Evolutionary conservation across 2,113 vertebrate genomes (phyloP).

Genomic region (Murina feae): DNA sequence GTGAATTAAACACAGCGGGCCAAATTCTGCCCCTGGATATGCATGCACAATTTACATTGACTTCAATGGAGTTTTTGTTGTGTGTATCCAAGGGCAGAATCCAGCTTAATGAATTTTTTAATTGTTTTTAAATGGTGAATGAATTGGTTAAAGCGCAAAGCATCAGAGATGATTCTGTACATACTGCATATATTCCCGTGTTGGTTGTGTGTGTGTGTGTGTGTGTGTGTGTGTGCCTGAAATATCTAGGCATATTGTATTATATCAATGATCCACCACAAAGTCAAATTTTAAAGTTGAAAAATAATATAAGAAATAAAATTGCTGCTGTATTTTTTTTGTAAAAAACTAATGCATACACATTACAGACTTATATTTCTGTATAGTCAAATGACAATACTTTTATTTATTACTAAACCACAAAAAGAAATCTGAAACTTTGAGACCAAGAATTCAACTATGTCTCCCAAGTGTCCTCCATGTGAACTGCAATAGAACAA

Average conservation of each 20-base stretch:
- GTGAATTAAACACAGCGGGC: constrained; percentile 83
- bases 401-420: constrained; percentile 22
- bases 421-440: constrained; percentile 12
- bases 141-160: constrained; percentile 79
- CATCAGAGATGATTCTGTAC: constrained; percentile 60
- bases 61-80: constrained; percentile 82
- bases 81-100: constrained; percentile 77
- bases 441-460: neutral
- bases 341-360: neutral
- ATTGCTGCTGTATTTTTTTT: neutral
- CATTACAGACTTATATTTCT: neutral
- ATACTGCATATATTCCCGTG: constrained; percentile 59
- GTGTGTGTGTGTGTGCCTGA: constrained; percentile 39
- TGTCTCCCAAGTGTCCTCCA: neutral
- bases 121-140: constrained; percentile 82
- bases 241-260: constrained; percentile 31
- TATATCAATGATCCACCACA: constrained; percentile 7
- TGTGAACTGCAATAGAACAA: neutral
- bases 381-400: constrained; percentile 1
- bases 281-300: constrained; percentile 48
- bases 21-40: constrained; percentile 82
- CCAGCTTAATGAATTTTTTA: constrained; percentile 81
- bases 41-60: constrained; percentile 75
- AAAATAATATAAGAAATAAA: constrained; percentile 46
- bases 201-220: neutral